These are phyloP conservation scores for Frankliniella intonsa DNA, from an alignment of 2,888 invertebrate genomes.

Conservation along the genomic window DNA sequence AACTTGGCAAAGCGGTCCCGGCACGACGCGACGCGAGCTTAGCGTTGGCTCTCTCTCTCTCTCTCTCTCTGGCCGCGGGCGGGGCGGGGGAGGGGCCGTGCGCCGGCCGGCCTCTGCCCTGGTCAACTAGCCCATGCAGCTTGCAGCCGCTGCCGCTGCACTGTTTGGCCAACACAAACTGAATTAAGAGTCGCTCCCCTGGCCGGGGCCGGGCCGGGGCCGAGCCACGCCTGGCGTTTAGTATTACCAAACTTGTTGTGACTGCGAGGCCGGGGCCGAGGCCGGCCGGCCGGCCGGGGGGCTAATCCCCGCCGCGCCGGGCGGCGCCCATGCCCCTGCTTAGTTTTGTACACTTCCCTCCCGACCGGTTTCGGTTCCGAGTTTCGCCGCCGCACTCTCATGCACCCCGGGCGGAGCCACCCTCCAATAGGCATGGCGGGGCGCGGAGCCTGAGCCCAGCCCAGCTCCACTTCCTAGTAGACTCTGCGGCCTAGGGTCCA, in stretches of 20 bases:
- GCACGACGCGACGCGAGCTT: no score
- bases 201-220: background rate
- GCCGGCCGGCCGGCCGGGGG: background rate
- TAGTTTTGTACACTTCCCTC: no score
- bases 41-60: no score
- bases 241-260: slow-evolving; percentile 1
- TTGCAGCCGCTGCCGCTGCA: background rate
- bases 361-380: background rate
- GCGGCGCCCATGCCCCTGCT: background rate
- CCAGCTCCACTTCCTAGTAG: no score
- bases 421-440: background rate
- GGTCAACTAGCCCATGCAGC: background rate
- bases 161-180: background rate
- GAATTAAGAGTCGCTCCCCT: background rate
- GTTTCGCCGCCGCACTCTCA: background rate
- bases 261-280: background rate
- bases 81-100: background rate
- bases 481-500: no score
- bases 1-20: no score
- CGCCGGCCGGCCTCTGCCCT: background rate
- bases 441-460: no score
- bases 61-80: background rate
- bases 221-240: background rate
- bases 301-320: background rate
- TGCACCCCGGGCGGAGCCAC: background rate